Base-by-base conservation (phyloP, 2,113 vertebrate species). In the Melanerpes aurifrons region DNA sequence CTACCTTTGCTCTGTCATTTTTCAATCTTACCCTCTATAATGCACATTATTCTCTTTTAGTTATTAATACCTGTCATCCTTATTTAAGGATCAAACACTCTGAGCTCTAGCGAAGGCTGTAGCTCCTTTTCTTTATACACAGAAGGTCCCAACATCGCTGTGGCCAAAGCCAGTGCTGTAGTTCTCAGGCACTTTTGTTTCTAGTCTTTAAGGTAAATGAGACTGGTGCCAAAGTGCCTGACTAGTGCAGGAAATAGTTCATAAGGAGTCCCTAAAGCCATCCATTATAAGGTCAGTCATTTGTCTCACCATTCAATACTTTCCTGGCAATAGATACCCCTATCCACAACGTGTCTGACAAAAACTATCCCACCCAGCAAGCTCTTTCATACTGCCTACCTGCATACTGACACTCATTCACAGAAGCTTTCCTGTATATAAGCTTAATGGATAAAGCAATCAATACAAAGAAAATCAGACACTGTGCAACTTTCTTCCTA, bases 401-500 rank as follows among this genome's bases (percentile, higher is more conserved):
- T 87, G 29, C 67, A 73, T 66, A 40, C 68, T 57, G 17, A 57
- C 25, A 9, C 29, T 80, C 76, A 57, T 75, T 92, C 93, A 81
- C 73, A 86, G 91, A 75, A 86, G 79, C 86, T 82, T 74, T 89
- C 62, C 73, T 91, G 54, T 12, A 15, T 0, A 0, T 31, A 80
- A 80, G 58, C 72, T 79, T 95, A 95, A 93, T 93, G 80, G 87
- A 83, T 59, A 93, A 96, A 93, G 26, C 35, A 86, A 96, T 94
- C 94, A 61, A 94, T 94, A 82, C 56, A 94, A 95, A 95, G 20
- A 77, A 78, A 92, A 92, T 90, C 63, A 76, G 48, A 89, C 0
- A 0, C 29, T 79, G 35, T 28, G 67, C 74, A 76, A 63, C 2
- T 28, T 78, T 57, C 81, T 79, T 73, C 32, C n/a, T 92, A 87